These are phyloP conservation scores for Neuroterus valhalla DNA, from an alignment of 1,140 invertebrate genomes.

Conservation along the genomic window DNA sequence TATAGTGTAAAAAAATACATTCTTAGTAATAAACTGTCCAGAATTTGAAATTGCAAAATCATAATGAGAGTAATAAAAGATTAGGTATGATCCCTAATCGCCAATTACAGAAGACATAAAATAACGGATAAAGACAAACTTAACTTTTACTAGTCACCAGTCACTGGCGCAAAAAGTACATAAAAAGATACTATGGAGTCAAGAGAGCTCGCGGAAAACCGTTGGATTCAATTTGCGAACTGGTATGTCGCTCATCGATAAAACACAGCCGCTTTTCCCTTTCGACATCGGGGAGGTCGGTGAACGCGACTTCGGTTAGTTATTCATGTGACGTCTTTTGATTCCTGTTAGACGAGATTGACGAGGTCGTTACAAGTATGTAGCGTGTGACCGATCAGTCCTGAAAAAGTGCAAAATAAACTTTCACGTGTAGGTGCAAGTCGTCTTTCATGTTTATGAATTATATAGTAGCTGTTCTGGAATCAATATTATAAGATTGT, in stretches of 20 bases:
- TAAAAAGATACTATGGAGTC: not conserved
- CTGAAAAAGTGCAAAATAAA: slow-evolving; percentile 21
- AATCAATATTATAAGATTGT: not conserved
- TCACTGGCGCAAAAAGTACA: not conserved
- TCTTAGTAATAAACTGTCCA: not conserved
- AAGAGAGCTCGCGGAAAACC: not conserved
- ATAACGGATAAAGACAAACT: slow-evolving; percentile 8
- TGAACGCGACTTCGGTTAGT: slow-evolving; percentile 22
- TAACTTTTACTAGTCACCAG: slow-evolving; percentile 9
- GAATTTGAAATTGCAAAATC: slow-evolving; percentile 1
- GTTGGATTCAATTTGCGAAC: not conserved
- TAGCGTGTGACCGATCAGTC: slow-evolving; percentile 16
- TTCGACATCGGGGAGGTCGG: slow-evolving; percentile 5
- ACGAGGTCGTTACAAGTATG: not conserved
- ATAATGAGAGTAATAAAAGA: not conserved
- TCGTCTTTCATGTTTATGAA: not conserved
- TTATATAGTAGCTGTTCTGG: not conserved
- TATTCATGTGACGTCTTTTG: slow-evolving; percentile 24
- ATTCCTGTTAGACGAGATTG: slow-evolving; percentile 25
- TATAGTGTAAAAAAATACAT: not conserved
- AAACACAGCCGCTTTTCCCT: slow-evolving; percentile 14
- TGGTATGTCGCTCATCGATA: not conserved
- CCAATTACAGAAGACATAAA: slow-evolving; percentile 14
- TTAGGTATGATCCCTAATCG: not conserved
- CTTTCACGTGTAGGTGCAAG: slow-evolving; percentile 1